Evolutionary conservation across 2,797 vertebrate genomes (phyloP), one percentile per base, ranked within the genome.

Genomic region (Cottoperca gobio): DNA sequence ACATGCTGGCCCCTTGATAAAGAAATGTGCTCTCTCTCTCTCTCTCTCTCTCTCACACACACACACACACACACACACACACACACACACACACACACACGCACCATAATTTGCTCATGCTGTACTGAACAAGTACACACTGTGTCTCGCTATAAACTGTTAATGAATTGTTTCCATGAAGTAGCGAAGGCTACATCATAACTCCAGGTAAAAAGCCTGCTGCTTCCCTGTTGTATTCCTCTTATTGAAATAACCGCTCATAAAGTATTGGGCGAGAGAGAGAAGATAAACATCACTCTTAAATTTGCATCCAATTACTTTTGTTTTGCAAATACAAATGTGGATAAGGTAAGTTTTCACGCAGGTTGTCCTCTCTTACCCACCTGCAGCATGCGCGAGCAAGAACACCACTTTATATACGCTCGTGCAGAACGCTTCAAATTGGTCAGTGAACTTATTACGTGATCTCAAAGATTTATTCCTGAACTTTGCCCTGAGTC

Each of bases 401-500:
- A 57, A 13, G 43, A n/a, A 26, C n/a, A 40, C 26, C 40, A 55
- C 54, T 17, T 37, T 48, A n/a, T 40, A 21, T 21, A 31, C 14
- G n/a, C 35, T n/a, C 24, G 16, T 13, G 23, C 31, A 48, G 16
- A 52, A 37, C 16, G 10, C 2, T 23, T 53, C 8, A 31, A 21
- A 43, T 7, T 48, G 50, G 28, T 39, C 70, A 33, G 24, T 46
- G 33, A 73, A 64, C 57, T 64, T 28, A 49, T 33, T n/a, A 8
- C 28, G 42, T 23, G 50, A 82, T 49, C 68, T 60, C 23, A 16
- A 50, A 75, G 33, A 64, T 37, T 45, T 12, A 45, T 10, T 33
- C 49, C 26, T 77, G 49, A 85, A 69, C 75, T 78, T 57, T 76
- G 79, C 55, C 63, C 28, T 0, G 26, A 64, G 64, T 37, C 43